These are phyloP conservation scores for Excalfactoria chinensis DNA, from an alignment of 2,113 vertebrate genomes.

Conservation along the genomic window DNA sequence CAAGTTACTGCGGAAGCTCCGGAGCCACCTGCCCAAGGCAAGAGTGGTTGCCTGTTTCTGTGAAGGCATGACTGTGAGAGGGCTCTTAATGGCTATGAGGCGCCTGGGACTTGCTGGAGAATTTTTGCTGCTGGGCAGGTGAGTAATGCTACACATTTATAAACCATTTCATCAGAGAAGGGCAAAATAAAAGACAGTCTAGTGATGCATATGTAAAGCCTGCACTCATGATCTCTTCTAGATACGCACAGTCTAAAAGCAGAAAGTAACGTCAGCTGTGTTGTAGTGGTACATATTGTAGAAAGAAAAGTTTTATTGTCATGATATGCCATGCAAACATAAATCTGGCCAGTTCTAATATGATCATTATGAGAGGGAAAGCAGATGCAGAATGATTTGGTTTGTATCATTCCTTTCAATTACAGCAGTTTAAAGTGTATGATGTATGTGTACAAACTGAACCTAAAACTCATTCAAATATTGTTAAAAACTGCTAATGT, in stretches of 20 bases:
- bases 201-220: not conserved
- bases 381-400: not conserved
- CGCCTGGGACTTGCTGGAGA: constrained; percentile 91
- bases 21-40: constrained; percentile 92
- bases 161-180: not conserved
- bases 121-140: constrained; percentile 97
- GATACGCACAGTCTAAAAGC: fast-evolving
- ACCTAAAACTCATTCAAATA: not conserved
- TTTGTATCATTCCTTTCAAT: not conserved
- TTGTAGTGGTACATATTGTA: not conserved
- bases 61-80: constrained; percentile 97
- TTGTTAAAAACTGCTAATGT: not conserved
- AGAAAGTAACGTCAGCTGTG: not conserved
- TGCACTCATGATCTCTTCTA: not conserved
- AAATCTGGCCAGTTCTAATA: not conserved
- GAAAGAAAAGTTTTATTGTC: not conserved
- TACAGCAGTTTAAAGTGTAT: not conserved
- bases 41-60: constrained; percentile 98
- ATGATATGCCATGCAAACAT: not conserved
- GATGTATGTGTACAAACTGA: not conserved
- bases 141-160: constrained; percentile 60
- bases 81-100: constrained; percentile 97
- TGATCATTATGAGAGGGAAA: not conserved
- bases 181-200: fast-evolving
- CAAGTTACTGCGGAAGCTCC: constrained; percentile 89